These are phyloP conservation scores for Heteronetta atricapilla DNA, from an alignment of 2,113 vertebrate genomes.

Conservation along the genomic window DNA sequence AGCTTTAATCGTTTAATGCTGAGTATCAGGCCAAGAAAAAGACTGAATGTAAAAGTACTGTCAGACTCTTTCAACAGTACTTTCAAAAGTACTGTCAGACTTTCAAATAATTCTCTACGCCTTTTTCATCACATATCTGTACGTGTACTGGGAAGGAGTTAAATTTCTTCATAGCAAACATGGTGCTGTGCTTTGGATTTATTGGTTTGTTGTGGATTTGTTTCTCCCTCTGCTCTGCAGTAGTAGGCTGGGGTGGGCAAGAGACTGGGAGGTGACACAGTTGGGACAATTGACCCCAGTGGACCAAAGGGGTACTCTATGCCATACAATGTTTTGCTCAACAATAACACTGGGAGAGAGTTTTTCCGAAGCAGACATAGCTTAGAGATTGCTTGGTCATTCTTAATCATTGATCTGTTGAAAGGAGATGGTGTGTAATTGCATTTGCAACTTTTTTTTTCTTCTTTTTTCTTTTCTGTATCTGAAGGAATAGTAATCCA, in stretches of 20 bases:
- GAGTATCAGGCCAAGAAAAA: accelerated
- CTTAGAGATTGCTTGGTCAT: accelerated
- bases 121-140: background rate
- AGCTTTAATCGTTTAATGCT: background rate
- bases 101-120: background rate
- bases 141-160: accelerated
- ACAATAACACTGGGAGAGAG: background rate
- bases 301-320: background rate
- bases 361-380: background rate
- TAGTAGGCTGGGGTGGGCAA: accelerated
- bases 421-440: background rate
- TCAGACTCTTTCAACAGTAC: too few species aligned
- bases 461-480: background rate
- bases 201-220: background rate
- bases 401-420: background rate
- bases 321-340: background rate
- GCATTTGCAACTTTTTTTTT: background rate
- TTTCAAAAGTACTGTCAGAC: background rate
- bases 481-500: background rate
- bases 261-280: background rate
- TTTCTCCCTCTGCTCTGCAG: background rate
- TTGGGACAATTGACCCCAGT: background rate
- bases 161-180: background rate
- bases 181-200: background rate
- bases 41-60: background rate